Evolutionary conservation across 2,113 vertebrate species (phyloP), one percentile per base, ranked within the genome.

Genomic region (Boulengeromyrus knoepffleri): DNA sequence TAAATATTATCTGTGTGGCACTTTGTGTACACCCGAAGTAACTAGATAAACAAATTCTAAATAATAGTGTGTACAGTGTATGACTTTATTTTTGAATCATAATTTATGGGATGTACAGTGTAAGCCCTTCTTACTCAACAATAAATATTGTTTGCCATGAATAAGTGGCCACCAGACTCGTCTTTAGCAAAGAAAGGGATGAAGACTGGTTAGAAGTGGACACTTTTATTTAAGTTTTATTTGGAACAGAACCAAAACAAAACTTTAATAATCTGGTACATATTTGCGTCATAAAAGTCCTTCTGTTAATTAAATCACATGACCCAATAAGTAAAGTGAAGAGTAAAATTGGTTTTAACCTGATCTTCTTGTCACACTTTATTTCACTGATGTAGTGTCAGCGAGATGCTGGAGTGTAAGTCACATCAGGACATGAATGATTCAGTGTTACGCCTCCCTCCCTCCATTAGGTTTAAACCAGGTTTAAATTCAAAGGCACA

Each of bases 41-140:
- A 52, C 85, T 85, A 49, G 87, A 56, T 90, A n/a, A 88, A 90
- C 31, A 91, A 45, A 90, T 88, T 89, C 50, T 80, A 92, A 13
- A 92, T 88, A 91, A 31, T 42, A 49, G 91, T 92, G 88, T 94
- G 92, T 91, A 90, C 91, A 94, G 91, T 90, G 92, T 88, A 27
- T 90, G 90, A 91, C 42, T 94, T 92, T 94, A 93, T 95, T 94
- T 93, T 92, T 93, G 39, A 92, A 91, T 88, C 89, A 53, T 91
- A 93, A 93, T 94, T 94, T 92, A 94, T 93, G 93, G 92, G 92
- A 93, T 92, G 94, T 93, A 92, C 87, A 92, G 91, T 87, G 91
- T 92, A 89, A 80, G 90, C 90, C 89, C 46, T 90, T 89, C 89
- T 88, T 90, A 88, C 90, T 53, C 92, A 91, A 93, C 90, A 94